These are phyloP conservation scores for Brachionus plicatilis DNA, from an alignment of 1,140 invertebrate genomes.

Conservation along the genomic window DNA sequence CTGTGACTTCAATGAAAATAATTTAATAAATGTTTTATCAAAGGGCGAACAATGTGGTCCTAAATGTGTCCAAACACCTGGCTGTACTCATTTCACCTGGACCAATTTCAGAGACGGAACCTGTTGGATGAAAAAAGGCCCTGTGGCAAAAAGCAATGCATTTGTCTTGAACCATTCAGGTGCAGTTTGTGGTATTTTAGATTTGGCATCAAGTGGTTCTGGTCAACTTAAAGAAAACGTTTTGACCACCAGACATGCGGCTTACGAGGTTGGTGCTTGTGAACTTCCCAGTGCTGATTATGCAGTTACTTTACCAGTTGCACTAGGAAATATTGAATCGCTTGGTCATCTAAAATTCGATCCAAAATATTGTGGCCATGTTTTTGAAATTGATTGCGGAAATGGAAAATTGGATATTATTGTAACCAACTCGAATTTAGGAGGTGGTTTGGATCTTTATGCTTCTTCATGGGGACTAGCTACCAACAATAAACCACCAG, in stretches of 20 bases:
- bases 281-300: neutral
- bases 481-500: neutral
- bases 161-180: neutral
- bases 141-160: neutral
- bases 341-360: neutral
- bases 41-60: neutral
- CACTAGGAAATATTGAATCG: neutral
- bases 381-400: neutral
- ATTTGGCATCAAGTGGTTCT: neutral
- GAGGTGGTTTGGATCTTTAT: neutral
- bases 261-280: neutral
- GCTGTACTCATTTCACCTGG: neutral
- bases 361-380: slow-evolving; percentile 9
- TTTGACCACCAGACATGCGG: neutral
- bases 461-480: neutral
- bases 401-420: neutral
- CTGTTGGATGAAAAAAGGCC: neutral
- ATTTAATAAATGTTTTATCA: neutral
- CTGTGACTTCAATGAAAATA: neutral
- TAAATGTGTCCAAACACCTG: neutral
- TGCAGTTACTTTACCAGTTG: neutral
- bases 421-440: slow-evolving; percentile 1
- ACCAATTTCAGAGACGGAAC: neutral
- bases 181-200: neutral
- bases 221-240: neutral